Conservation (phyloP, 2,888 invertebrate genomes). For the Melipona beecheii region DNA sequence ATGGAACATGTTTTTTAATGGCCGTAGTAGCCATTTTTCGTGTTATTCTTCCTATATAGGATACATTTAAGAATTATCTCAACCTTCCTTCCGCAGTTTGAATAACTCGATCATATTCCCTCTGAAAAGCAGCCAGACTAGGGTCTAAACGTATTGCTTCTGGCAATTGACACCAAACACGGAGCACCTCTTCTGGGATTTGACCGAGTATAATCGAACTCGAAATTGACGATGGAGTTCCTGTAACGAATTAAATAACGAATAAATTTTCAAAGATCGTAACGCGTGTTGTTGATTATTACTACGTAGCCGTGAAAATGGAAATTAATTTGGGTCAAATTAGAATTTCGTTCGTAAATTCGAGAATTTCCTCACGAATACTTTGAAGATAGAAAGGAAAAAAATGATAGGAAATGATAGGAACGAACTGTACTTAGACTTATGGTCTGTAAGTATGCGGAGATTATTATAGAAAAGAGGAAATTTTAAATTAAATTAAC, state of each 20-base stretch:
- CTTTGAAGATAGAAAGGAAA: not conserved
- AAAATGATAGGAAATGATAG: not conserved
- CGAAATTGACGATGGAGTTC: conserved; percentile 67
- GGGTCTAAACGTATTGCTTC: conserved; percentile 89
- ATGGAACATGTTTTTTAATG: not conserved
- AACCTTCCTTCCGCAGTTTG: conserved; percentile 62
- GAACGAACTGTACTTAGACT: no score
- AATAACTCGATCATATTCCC: conserved; percentile 84
- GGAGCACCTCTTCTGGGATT: conserved; percentile 82
- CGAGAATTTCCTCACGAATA: not conserved
- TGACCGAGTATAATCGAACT: conserved; percentile 75
- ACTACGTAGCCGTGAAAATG: not conserved
- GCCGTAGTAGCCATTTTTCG: not conserved
- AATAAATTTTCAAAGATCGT: not conserved
- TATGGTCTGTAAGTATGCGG: no score
- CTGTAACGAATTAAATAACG: conserved; percentile 16
- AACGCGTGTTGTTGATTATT: not conserved
- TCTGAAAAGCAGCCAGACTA: conserved; percentile 87
- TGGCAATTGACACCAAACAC: conserved; percentile 88
- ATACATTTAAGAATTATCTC: conserved; percentile 10
- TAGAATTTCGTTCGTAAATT: not conserved
- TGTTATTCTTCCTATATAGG: not conserved
- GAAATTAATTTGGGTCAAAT: not conserved
- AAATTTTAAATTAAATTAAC: no score
- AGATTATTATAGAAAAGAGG: no score